Base-by-base conservation (phyloP, 2,113 vertebrate species). In the Excalfactoria chinensis region DNA sequence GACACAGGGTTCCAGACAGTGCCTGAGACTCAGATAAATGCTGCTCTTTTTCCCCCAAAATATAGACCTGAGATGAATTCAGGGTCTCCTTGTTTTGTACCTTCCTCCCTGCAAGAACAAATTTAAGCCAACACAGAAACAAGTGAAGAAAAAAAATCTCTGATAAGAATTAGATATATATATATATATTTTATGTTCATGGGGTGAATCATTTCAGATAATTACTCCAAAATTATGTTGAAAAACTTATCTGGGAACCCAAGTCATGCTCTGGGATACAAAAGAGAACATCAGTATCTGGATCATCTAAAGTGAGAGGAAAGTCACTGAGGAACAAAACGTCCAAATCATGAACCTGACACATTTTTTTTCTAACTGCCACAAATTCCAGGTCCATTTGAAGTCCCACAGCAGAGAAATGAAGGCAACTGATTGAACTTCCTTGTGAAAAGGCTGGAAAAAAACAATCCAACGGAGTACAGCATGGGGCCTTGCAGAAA, bases 321-420 rank as follows among this genome's bases (percentile, higher is more conserved):
- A 87, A 93, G 51, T 74, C 72, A 90, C 89, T 1, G 10, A 71
- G 85, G 90, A 87, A 95, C 73, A 96, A 88, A 89, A 92, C 77
- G 69, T 94, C 94, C 95, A 75, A 91, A 91, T 51, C 79, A 70
- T 85, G 73, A 88, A 80, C 88, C 71, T 93, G 89, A 53, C 93
- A 93, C 82, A 84, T 89, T 92, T 91, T 74, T 75, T 75, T 93
- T 37, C 91, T 66, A 68, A 89, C 86, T 1, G 11, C 64, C 89
- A 96, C 69, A 90, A 90, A 93, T 80, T 96, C 85, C 87, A 90
- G 69, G 79, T 81, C 63, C 67, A 86, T 95, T 95, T 97, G 95
- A 96, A 95, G 93, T 90, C 87, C 88, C 88, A 64, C 77, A 91
- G 90, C 83, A 97, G 62, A 96, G 91, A 94, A 91, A 80, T 83